phyloP scores from a whole-genome alignment of 2,888 invertebrate species.

The Temnothorax unifasciatus region DNA sequence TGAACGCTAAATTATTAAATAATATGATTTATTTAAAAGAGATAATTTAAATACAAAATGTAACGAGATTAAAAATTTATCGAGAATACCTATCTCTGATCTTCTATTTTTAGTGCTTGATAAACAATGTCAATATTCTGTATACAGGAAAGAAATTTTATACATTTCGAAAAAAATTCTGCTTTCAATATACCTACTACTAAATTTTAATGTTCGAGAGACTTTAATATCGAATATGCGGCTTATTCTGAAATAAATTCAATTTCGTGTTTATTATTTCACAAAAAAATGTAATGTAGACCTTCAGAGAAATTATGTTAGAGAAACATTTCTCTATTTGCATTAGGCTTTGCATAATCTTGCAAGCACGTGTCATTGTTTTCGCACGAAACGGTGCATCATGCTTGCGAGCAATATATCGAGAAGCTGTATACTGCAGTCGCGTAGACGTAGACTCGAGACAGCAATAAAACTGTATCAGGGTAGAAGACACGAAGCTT shows the following conservation, averaged over 20 bases:
- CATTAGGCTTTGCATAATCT: slow-evolving; percentile 22
- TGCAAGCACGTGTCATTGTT: slow-evolving; percentile 27
- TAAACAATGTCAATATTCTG: neutral
- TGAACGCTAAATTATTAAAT: neutral
- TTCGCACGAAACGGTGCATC: neutral
- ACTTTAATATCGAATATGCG: neutral
- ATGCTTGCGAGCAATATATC: slow-evolving; percentile 26
- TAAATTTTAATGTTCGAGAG: neutral
- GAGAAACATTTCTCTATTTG: neutral
- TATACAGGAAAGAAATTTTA: neutral
- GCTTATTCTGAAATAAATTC: neutral
- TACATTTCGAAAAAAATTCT: neutral
- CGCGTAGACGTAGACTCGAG: slow-evolving; percentile 31
- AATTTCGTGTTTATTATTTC: neutral
- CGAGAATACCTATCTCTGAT: neutral
- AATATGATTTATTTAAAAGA: neutral
- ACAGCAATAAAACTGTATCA: slow-evolving; percentile 46
- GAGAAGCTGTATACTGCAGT: neutral
- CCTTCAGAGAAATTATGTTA: neutral
- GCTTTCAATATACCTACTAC: neutral
- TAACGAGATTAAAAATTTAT: neutral
- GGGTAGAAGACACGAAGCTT: slow-evolving; percentile 25
- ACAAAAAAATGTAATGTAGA: neutral
- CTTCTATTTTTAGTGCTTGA: neutral
- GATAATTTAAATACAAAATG: neutral